Evolutionary conservation across 92 coral and sea anemone species (phyloP).

Genomic region (Bergia puertoricense): DNA sequence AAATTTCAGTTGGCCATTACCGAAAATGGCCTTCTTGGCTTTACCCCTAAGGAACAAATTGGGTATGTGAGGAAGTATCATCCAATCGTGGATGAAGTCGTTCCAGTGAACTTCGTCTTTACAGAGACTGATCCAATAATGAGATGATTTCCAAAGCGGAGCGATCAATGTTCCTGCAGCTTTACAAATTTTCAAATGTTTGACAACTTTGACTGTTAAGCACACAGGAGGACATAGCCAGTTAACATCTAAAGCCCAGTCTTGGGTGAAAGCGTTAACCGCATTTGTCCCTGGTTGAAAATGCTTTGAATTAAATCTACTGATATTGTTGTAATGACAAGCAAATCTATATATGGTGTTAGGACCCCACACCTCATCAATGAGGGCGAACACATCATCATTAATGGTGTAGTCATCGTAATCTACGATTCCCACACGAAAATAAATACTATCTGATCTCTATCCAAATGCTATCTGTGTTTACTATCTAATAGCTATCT

Average conservation of each 20-base stretch:
- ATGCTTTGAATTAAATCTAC: conserved; percentile 47
- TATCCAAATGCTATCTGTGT: no score
- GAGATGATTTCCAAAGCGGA: conserved; percentile 56
- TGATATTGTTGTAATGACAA: conserved; percentile 27
- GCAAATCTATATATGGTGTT: conserved; percentile 51
- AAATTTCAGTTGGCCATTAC: conserved; percentile 44
- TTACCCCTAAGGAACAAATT: conserved; percentile 46
- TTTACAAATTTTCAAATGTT: conserved; percentile 47
- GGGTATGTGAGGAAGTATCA: conserved; percentile 27
- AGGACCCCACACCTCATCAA: conserved; percentile 51
- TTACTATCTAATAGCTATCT: no score
- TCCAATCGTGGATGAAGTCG: conserved; percentile 53
- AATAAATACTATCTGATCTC: no score
- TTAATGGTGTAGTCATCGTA: conserved; percentile 48
- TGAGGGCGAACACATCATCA: conserved; percentile 38
- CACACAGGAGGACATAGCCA: not conserved
- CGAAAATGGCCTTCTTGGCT: conserved; percentile 43
- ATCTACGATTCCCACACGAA: conserved; percentile 33
- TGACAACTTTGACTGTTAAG: conserved; percentile 30
- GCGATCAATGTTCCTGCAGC: conserved; percentile 54
- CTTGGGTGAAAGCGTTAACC: conserved; percentile 40
- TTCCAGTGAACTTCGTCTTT: conserved; percentile 50
- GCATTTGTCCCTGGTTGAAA: conserved; percentile 46
- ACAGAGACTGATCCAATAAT: conserved; percentile 49
- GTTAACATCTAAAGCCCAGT: conserved; percentile 22